phyloP scores from a whole-genome alignment of 2,797 vertebrate genomes.

The Poecilia velifera region DNA sequence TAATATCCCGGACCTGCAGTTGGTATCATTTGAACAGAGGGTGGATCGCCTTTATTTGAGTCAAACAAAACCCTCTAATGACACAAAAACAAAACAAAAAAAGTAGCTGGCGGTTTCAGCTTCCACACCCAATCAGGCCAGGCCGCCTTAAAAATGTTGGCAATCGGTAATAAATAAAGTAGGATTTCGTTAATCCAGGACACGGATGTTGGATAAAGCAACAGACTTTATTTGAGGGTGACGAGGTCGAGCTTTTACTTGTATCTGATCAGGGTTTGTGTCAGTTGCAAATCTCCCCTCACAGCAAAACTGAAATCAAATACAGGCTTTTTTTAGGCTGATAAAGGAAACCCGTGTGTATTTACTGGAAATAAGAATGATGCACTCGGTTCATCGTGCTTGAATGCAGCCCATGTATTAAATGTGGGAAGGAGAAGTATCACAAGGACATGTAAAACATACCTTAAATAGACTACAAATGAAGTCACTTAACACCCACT shows the following conservation, averaged over 20 bases:
- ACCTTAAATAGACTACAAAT: slow-evolving; percentile 84
- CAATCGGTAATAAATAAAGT: slow-evolving; percentile 76
- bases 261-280: slow-evolving; percentile 64
- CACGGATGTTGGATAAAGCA: slow-evolving; percentile 78
- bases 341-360: slow-evolving; percentile 62
- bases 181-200: slow-evolving; percentile 76
- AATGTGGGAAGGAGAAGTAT: slow-evolving; percentile 70
- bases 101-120: slow-evolving; percentile 62
- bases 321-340: slow-evolving; percentile 45
- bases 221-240: slow-evolving; percentile 50
- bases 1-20: slow-evolving; percentile 72
- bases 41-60: slow-evolving; percentile 75
- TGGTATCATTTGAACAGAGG: slow-evolving; percentile 75
- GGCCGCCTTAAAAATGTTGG: slow-evolving; percentile 64
- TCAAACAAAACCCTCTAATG: slow-evolving; percentile 76
- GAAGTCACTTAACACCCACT: slow-evolving; percentile 81
- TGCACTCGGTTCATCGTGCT: slow-evolving; percentile 59
- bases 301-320: slow-evolving; percentile 65
- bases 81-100: slow-evolving; percentile 63
- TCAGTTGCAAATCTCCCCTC: slow-evolving; percentile 67
- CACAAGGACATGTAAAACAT: slow-evolving; percentile 79
- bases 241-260: slow-evolving; percentile 57
- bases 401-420: slow-evolving; percentile 57
- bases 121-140: slow-evolving; percentile 69
- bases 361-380: slow-evolving; percentile 69